Evolutionary conservation across 2,888 invertebrate genomes (phyloP), one percentile per base, ranked within the genome.

Genomic region (Odiellus spinosus): DNA sequence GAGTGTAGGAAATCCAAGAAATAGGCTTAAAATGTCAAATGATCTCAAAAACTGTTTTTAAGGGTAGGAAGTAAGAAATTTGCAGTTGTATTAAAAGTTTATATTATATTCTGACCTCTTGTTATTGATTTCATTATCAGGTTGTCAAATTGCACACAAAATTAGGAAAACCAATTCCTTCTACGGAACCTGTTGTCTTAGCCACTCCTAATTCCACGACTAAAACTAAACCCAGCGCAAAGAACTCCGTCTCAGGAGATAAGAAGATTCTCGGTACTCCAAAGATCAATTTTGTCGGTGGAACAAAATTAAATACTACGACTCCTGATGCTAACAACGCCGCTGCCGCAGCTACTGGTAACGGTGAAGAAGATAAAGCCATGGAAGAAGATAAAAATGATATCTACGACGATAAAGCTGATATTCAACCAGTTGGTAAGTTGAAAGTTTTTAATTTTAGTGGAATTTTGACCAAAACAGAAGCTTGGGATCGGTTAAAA

Each of bases 161-260:
- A 71, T 75, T 96, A 35, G 96, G 96, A 51, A 96, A 96, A 68
- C 93, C 95, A 4, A 93, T 96, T 56, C 96, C 96, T 18, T 83
- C 87, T 45, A 82, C 85, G 45, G 91, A 91, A 66, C 93, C 95
- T 40, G 87, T 87, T 56, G 84, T 93, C 58, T 72, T 91, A 18
- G 58, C 58, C 19, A 59, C 56, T 32, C 46, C 58, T 15, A 47
- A 56, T 18, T 38, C 38, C 10, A 47, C 43, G 43, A 48, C 51
- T 19, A 47, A 52, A 21, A 42, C 50, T 34, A 26, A 39, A 17
- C 35, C 47, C 39, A 51, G 44, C 40, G 46, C 46, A 20, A 47
- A 51, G 6, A 48, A 48, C 17, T 48, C 59, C 15, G 59, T 62
- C 20, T 58, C 73, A 39, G 68, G 72, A 49, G 70, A 55, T 18